Conservation (phyloP, 2,797 vertebrate genomes). For the Sebastes glaucus region DNA sequence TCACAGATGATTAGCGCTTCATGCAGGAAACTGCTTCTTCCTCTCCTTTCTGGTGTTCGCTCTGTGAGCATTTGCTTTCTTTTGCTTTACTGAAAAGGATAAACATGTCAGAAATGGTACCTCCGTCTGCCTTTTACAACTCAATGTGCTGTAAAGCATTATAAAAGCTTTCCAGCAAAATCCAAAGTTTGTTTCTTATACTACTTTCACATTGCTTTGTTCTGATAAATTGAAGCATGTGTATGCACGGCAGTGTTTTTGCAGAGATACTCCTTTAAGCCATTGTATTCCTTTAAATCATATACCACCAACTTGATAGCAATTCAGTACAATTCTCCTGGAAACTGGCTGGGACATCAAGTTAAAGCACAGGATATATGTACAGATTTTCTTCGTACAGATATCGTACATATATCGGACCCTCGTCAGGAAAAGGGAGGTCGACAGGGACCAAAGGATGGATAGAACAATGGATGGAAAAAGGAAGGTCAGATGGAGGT, state of each 20-base stretch:
- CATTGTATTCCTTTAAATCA: conserved; percentile 55
- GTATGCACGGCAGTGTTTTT: not conserved
- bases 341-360: conserved; percentile 12
- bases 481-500: conserved; percentile 54
- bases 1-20: not conserved
- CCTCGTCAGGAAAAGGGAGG: not conserved
- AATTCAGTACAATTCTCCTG: not conserved
- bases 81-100: not conserved
- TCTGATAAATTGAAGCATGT: not conserved
- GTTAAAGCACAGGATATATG: conserved; percentile 50
- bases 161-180: not conserved
- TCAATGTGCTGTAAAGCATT: not conserved
- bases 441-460: not conserved
- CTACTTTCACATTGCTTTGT: not conserved
- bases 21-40: conserved; percentile 15
- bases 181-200: not conserved
- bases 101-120: not conserved
- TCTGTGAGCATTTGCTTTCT: not conserved
- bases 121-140: not conserved
- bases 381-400: not conserved
- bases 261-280: not conserved
- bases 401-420: conserved; percentile 35
- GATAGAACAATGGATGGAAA: conserved; percentile 38
- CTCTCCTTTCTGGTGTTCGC: not conserved
- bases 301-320: not conserved